Evolutionary conservation across 2,113 vertebrate species (phyloP), one percentile per base, ranked within the genome.

Genomic region (Ivindomyrus marchei): DNA sequence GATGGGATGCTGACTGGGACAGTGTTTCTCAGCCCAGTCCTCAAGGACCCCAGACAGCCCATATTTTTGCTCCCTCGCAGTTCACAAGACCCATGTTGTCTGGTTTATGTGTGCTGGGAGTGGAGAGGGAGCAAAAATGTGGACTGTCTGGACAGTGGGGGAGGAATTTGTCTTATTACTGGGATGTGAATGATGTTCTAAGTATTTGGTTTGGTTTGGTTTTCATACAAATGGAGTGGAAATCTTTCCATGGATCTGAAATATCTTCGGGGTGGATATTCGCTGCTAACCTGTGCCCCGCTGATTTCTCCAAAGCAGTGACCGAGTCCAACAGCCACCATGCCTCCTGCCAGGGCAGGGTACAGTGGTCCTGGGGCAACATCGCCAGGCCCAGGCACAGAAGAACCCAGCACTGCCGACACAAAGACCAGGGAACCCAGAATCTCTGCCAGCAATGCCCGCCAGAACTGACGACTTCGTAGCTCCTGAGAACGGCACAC

Each of bases 241-340:
- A n/a, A 24, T 39, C 74, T 39, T 42, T 19, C 77, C 77, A 42
- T 45, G 39, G 77, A 19, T 80, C 39, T n/a, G 45, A 47, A 24
- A n/a, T 17, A 8, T 47, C 80, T 46, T 84, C 21, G 11, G 39
- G 21, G 21, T 24, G 8, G 45, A 85, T 24, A 21, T n/a, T 21
- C 4, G 19, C 21, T 10, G 45, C 83, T 45, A 47, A 97, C 95
- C 94, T 97, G 97, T 5, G 96, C 94, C 0, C 95, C 95, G 5
- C 95, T 96, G 91, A 96, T 95, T 88, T 97, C 96, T 92, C 96
- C 94, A 85, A 97, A 97, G 93, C 94, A 94, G 89, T 95, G 94
- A 49, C 91, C 91, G 89, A 97, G 91, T 1, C 90, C 93, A 13
- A 95, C 93, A 4, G 96, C 93, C 17, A 89, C 94, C 93, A 96